Conservation (phyloP, 2,888 invertebrate species). For the Tricholauxania praeusta region DNA sequence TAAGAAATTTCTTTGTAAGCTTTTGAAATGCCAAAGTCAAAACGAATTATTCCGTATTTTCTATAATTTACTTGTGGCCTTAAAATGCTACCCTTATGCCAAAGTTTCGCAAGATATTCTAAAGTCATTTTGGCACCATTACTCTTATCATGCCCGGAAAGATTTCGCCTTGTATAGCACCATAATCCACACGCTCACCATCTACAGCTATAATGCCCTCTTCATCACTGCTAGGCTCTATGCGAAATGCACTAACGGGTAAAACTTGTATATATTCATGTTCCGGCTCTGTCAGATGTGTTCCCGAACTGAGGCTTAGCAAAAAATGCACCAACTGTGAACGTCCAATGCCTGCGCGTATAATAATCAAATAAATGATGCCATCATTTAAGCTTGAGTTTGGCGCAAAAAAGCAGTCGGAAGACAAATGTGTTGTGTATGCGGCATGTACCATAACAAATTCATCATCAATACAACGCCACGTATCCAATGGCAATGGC, state of each 20-base stretch:
- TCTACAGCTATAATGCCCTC: constrained; percentile 89
- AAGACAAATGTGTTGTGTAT: constrained; percentile 88
- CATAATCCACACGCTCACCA: constrained; percentile 91
- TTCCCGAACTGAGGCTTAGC: constrained; percentile 82
- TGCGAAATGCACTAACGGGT: constrained; percentile 90
- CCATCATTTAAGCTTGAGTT: constrained; percentile 90
- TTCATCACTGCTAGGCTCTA: constrained; percentile 79
- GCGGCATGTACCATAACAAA: constrained; percentile 86
- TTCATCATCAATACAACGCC: constrained; percentile 82
- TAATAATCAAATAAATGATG: constrained; percentile 89
- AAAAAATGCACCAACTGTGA: constrained; percentile 84
- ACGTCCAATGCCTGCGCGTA: constrained; percentile 82
- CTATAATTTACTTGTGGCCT: too few species aligned
- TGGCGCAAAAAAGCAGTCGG: constrained; percentile 89
- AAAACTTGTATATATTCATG: constrained; percentile 80
- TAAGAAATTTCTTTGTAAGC: too few species aligned
- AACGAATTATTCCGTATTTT: too few species aligned
- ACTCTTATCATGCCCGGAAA: constrained; percentile 80
- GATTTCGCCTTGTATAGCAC: constrained; percentile 90
- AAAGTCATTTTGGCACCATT: constrained; percentile 72
- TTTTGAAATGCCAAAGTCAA: too few species aligned
- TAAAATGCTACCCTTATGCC: too few species aligned
- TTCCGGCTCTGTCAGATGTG: constrained; percentile 80
- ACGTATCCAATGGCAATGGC: constrained; percentile 74
- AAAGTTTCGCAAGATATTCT: background rate